phyloP scores from a whole-genome alignment of 2,113 vertebrate species.

The Accipiter virgatus region DNA sequence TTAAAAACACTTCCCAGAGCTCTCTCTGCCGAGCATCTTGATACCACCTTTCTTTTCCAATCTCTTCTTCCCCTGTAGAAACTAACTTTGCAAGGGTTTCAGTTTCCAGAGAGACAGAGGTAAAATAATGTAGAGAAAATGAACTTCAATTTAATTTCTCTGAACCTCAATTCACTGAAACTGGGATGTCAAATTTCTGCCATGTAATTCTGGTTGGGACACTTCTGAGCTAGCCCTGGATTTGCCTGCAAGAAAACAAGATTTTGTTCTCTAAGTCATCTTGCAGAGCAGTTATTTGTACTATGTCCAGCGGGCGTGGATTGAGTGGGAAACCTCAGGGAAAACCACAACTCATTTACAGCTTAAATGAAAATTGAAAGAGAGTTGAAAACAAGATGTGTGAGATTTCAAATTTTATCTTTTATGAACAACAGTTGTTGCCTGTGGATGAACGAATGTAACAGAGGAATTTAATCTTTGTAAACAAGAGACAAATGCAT shows the following conservation, averaged over 20 bases:
- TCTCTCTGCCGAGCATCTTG: not conserved
- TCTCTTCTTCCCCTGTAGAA: not conserved
- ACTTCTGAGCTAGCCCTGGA: not conserved
- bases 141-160: not conserved
- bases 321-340: not conserved
- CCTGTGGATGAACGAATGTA: not conserved
- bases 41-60: not conserved
- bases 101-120: not conserved
- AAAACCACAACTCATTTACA: not conserved
- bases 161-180: not conserved
- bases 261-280: not conserved
- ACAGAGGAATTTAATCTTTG: slow-evolving; percentile 23
- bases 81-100: not conserved
- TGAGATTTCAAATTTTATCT: not conserved
- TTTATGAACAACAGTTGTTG: not conserved
- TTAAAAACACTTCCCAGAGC: not conserved
- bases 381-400: slow-evolving; percentile 15
- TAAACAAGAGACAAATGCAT: slow-evolving; percentile 18
- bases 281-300: not conserved
- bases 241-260: not conserved
- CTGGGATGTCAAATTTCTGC: not conserved
- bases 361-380: slow-evolving; percentile 8
- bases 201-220: not conserved
- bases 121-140: not conserved
- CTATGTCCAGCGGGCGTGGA: not conserved